Base-by-base conservation (phyloP, 1,140 invertebrate species). In the Pseudomyrmex cubaensis region DNA sequence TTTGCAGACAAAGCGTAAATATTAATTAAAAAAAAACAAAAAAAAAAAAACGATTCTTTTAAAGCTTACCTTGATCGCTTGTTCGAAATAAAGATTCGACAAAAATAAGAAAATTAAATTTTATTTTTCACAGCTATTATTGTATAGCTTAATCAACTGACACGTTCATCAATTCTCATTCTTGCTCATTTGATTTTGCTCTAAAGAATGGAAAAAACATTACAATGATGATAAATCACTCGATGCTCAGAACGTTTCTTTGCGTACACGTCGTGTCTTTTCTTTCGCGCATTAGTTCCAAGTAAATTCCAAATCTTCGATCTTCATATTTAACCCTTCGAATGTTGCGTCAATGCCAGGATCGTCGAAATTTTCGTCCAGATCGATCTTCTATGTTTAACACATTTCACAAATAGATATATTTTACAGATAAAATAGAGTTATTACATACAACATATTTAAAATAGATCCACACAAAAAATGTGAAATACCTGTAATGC, bases 321-420 rank as follows among this genome's bases (percentile, higher is more conserved):
- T 92, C 78, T 92, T 93, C 74, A 93, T 92, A 20, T 92, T 92
- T 13, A 93, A 70, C 83, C 85, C 91, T 83, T 92, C 92, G 35
- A 92, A 87, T 0, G 92, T 86, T 9, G 91, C 87, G 72, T 93
- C 91, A 3, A 93, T 92, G 15, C 62, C 59, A 48, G 88, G 77
- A 57, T 92, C 89, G 48, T 92, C 89, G 50, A 92, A 92, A 72
- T 50, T 86, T 20, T 90, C 87, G 10, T 91, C 91, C 20, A 93
- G 50, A n/a, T 88, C 87, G 52, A 92, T 91, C 69, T 93, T 91
- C 91, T 93, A 67, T 35, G 35, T 35, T 35, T 25, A 74, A 85
- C 13, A 12, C 50, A 52, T 12, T 64, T 56, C 48, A 54, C 56
- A 72, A 62, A 35, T 35, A 35, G 35, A 35, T 35, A 35, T 35